phyloP scores from a whole-genome alignment of 2,888 invertebrate genomes.

The Spodoptera littoralis region DNA sequence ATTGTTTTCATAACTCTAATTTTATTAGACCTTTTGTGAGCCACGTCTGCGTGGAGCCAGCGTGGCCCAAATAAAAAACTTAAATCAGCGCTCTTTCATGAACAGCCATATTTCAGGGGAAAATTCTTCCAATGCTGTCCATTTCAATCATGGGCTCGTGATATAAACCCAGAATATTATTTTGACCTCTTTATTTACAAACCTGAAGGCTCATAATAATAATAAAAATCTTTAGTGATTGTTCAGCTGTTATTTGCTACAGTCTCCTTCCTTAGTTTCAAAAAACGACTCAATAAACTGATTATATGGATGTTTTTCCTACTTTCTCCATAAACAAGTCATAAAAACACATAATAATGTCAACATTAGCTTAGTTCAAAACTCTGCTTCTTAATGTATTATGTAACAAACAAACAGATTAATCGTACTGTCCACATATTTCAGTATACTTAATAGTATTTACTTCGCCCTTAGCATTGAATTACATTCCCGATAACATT shows the following conservation, averaged over 20 bases:
- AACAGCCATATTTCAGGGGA: conserved; percentile 37
- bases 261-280: conserved; percentile 11
- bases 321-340: conserved; percentile 36
- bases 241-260: conserved; percentile 15
- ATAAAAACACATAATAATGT: conserved; percentile 32
- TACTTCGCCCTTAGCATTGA: conserved; percentile 14
- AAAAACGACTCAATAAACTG: conserved; percentile 36
- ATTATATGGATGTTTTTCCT: conserved; percentile 39
- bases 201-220: not conserved
- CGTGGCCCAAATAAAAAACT: conserved; percentile 70
- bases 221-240: conserved; percentile 9
- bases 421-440: conserved; percentile 10
- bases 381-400: conserved; percentile 6
- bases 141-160: conserved; percentile 8
- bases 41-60: conserved; percentile 65
- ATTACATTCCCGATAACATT: conserved; percentile 22
- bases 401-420: conserved; percentile 20
- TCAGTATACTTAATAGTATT: not conserved
- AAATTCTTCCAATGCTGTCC: conserved; percentile 16
- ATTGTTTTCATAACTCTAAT: conserved; percentile 62
- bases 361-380: conserved; percentile 31
- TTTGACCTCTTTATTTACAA: conserved; percentile 1
- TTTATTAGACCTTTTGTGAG: conserved; percentile 59
- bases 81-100: conserved; percentile 59
- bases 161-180: conserved; percentile 4